A percentile compares a stretch with the other conserved stretches of the same genome.
These are phyloP conservation scores for Leptopilina clavipes DNA, from an alignment of 1,140 invertebrate genomes.

Conservation along the genomic window DNA sequence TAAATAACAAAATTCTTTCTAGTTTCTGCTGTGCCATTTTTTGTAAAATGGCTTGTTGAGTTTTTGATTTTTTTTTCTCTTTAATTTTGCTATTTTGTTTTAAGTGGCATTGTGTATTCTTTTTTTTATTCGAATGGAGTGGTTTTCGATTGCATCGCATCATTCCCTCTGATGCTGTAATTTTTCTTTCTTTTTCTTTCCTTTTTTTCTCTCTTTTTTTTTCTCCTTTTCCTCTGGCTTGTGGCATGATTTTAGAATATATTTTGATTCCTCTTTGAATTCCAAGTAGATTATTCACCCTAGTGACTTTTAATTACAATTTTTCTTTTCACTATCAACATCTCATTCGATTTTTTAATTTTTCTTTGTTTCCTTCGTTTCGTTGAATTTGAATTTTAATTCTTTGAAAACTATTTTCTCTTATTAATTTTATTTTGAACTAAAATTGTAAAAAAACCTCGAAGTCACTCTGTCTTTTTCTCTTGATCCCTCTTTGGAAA, in stretches of 20 bases:
- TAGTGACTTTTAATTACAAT: neutral
- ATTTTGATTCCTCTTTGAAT: neutral
- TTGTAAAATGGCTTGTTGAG: slow-evolving; percentile 25
- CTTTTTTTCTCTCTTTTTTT: too few species aligned
- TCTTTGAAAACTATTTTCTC: neutral
- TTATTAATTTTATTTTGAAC: slow-evolving; percentile 3
- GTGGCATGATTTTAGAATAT: neutral
- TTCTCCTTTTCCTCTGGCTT: neutral
- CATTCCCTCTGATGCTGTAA: neutral
- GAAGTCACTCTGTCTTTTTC: neutral
- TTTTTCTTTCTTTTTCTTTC: neutral
- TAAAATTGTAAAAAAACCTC: neutral
- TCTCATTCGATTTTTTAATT: neutral
- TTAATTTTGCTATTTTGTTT: slow-evolving; percentile 31
- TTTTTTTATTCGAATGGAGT: too few species aligned
- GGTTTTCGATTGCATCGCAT: neutral
- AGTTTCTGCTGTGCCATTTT: slow-evolving; percentile 42
- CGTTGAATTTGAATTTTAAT: neutral
- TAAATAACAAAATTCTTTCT: slow-evolving; percentile 73
- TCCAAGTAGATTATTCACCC: neutral
- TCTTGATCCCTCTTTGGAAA: neutral
- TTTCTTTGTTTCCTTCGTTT: neutral
- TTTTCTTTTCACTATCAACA: too few species aligned
- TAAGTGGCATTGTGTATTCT: neutral
- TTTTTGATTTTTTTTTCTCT: slow-evolving; percentile 14